Percentiles rank a stretch among this genome's conserved stretches.
These are phyloP conservation scores for Drosophila cracens DNA, from an alignment of 2,888 invertebrate species.

Conservation along the genomic window DNA sequence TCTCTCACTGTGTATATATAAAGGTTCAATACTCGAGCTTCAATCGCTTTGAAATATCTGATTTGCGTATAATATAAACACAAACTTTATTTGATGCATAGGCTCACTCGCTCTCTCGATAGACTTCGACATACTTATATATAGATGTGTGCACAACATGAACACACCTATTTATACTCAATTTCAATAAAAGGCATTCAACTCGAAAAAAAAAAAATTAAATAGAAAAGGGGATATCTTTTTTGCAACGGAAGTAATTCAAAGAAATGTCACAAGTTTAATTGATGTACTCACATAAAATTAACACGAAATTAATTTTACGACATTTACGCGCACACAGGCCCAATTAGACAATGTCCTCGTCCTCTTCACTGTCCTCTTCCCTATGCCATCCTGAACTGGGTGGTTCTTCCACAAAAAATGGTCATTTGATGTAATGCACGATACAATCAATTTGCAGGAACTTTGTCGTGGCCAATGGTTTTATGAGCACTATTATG, in stretches of 20 bases:
- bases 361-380: background rate
- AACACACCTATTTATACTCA: background rate
- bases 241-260: constrained; percentile 79
- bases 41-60: background rate
- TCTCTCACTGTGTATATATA: background rate
- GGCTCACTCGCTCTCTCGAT: background rate
- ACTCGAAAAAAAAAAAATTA: background rate
- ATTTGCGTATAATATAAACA: background rate
- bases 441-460: constrained; percentile 84
- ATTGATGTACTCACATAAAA: constrained; percentile 81
- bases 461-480: constrained; percentile 88
- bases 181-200: background rate
- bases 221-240: background rate
- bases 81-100: background rate
- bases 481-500: constrained; percentile 86
- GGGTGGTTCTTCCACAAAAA: constrained; percentile 21
- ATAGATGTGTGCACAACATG: background rate
- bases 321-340: constrained; percentile 80
- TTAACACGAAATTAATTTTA: constrained; percentile 84
- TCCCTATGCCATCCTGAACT: background rate
- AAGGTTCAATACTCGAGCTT: background rate
- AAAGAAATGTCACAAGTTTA: constrained; percentile 74
- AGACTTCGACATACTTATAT: background rate
- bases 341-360: constrained; percentile 68
- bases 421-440: constrained; percentile 44